These are phyloP conservation scores for Leistus spinibarbis DNA, from an alignment of 2,888 invertebrate species.

Conservation along the genomic window DNA sequence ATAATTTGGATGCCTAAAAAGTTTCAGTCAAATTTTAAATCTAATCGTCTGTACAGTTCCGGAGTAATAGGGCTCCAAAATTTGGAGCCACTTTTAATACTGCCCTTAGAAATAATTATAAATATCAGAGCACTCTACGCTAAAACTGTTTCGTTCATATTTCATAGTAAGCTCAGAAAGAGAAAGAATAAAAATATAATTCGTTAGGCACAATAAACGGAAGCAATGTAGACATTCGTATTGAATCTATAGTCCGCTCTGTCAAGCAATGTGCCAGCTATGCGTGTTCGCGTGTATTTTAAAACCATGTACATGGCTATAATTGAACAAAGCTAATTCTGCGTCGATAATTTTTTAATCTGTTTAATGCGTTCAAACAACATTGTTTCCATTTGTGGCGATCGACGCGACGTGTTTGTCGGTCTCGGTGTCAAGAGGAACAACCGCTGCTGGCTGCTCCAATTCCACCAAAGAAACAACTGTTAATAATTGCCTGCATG, in stretches of 20 bases:
- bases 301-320: not conserved
- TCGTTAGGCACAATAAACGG: not conserved
- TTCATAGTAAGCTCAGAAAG: too few species aligned
- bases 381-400: not conserved
- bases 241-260: not conserved
- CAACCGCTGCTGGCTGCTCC: not conserved
- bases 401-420: not conserved
- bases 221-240: not conserved
- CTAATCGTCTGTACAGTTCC: too few species aligned
- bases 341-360: not conserved
- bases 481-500: not conserved
- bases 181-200: not conserved
- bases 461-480: not conserved
- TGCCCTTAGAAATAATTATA: too few species aligned
- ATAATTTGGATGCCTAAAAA: too few species aligned
- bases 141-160: too few species aligned
- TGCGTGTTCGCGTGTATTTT: not conserved
- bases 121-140: too few species aligned
- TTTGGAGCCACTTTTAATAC: too few species aligned
- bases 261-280: not conserved
- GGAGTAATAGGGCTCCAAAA: too few species aligned
- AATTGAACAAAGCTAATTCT: not conserved
- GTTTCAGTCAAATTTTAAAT: too few species aligned
- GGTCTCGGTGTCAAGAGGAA: not conserved
- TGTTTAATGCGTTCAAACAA: not conserved